A percentile compares a stretch with the other conserved stretches of the same genome.
phyloP scores from a whole-genome alignment of 2,888 invertebrate genomes.

The Alcis repandata region DNA sequence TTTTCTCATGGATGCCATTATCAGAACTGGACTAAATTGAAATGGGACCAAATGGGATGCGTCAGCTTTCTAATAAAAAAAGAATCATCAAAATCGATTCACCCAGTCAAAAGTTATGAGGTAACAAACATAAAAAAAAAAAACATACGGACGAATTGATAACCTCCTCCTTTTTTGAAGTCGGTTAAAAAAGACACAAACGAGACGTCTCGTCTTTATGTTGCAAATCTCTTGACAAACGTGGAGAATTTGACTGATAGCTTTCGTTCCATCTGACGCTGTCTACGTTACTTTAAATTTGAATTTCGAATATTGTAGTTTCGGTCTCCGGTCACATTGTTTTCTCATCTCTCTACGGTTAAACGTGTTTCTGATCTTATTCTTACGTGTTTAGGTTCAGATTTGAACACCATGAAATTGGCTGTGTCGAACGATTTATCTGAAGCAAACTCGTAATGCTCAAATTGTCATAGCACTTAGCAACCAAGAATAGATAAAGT shows the following conservation, averaged over 20 bases:
- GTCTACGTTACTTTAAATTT: constrained; percentile 54
- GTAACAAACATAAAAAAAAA: too few relatives aligned
- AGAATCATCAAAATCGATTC: too few relatives aligned
- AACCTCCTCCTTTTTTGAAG: too few relatives aligned
- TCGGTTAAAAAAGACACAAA: constrained; percentile 6
- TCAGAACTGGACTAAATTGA: too few relatives aligned
- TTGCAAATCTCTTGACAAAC: constrained; percentile 77
- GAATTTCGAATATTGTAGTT: constrained; percentile 31
- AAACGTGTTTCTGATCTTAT: constrained; percentile 23
- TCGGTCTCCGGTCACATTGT: constrained; percentile 55
- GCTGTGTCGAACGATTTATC: constrained; percentile 21
- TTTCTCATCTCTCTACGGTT: constrained; percentile 51
- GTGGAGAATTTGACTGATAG: constrained; percentile 78
- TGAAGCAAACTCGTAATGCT: constrained; percentile 19
- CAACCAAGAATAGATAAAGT: neutral
- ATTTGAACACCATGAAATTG: constrained; percentile 27
- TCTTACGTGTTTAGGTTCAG: constrained; percentile 12
- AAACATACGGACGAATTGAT: too few relatives aligned
- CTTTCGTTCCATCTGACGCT: constrained; percentile 73
- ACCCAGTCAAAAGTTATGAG: too few relatives aligned
- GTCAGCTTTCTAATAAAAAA: too few relatives aligned
- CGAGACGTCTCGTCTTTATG: constrained; percentile 58
- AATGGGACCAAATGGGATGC: too few relatives aligned
- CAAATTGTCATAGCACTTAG: constrained; percentile 7
- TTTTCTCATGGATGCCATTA: too few relatives aligned